Evolutionary conservation across 2,113 vertebrate species (phyloP), one percentile per base, ranked within the genome.

Genomic region (Ctenodactylus gundi): DNA sequence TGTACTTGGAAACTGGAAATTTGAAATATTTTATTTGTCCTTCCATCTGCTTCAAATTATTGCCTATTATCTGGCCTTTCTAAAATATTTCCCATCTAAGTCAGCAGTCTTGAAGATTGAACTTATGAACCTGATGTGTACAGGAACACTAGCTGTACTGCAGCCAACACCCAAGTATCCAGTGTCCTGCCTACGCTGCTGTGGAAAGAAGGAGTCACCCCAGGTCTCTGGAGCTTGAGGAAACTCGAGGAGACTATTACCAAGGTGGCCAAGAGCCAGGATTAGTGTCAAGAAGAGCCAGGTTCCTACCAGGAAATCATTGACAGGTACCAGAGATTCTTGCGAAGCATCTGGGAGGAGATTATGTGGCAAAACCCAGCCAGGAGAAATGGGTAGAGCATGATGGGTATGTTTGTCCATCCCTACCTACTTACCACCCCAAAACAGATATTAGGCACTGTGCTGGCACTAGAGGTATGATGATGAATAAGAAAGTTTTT

Each of bases 1-100:
- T 95, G 41, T 92, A 60, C 78, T 92, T 80, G 90, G 89, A 86
- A 81, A 73, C 62, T 67, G 60, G 85, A 92, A 94, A 81, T 95
- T 58, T 60, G 82, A n/a, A 83, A 49, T 67, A 62, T 21, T 91
- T 95, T 73, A 65, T 77, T 89, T 58, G 80, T 83, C 41, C n/a
- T 75, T 60, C 91, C 89, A 91, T 85, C 77, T 85, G 68, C 83
- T 91, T 94, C 91, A 82, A 58, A 62, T 89, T 77, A 81, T 55
- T 88, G 82, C 44, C 93, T 78, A 17, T 31, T 86, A 58, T 53
- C 73, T 78, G 85, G 51, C 51, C 29, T 92, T 68, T 44, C 68
- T 82, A 90, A 85, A 77, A 77, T 73, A 82, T 2, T 73, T 62
- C 11, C 13, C 44, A 75, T 73, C 57, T 46, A 41, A 81, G 49